Conservation (phyloP, 2,113 vertebrate genomes). For the Hemiscyllium ocellatum region DNA sequence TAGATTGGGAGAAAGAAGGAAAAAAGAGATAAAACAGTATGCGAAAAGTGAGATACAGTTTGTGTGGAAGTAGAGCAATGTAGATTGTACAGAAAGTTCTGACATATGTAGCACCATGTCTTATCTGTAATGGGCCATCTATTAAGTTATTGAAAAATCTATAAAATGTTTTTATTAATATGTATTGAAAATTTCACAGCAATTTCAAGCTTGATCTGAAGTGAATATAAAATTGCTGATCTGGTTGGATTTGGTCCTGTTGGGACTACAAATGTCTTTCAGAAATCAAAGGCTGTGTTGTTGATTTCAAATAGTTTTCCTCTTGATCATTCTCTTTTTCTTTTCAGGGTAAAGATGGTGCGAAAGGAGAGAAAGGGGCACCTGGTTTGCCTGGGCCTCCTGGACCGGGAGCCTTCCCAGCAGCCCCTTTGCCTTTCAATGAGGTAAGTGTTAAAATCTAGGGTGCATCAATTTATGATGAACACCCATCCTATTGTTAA, state of each 20-base stretch:
- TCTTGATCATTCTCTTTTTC: neutral
- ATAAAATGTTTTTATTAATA: neutral
- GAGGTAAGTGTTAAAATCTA: neutral
- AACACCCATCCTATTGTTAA: neutral
- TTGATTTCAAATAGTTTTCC: neutral
- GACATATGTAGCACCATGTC: neutral
- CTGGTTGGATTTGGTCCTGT: neutral
- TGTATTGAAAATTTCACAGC: neutral
- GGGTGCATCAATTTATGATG: neutral
- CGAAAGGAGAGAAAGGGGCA: conserved; percentile 58
- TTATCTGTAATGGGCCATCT: neutral
- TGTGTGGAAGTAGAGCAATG: neutral
- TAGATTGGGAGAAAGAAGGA: neutral
- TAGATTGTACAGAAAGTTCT: neutral
- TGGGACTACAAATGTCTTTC: neutral
- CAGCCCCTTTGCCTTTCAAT: conserved; percentile 36
- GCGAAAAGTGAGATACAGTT: neutral
- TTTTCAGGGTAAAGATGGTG: conserved; percentile 57
- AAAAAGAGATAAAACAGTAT: neutral
- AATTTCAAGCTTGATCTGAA: neutral
- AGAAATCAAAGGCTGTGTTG: neutral
- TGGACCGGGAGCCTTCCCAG: conserved; percentile 46
- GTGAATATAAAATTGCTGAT: neutral
- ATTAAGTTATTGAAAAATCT: neutral
- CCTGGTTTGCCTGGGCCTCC: conserved; percentile 60